Percentiles rank a stretch among this genome's conserved stretches.
phyloP scores from a whole-genome alignment of 23 tunicate genomes.

The Aplidium turbinatum region DNA sequence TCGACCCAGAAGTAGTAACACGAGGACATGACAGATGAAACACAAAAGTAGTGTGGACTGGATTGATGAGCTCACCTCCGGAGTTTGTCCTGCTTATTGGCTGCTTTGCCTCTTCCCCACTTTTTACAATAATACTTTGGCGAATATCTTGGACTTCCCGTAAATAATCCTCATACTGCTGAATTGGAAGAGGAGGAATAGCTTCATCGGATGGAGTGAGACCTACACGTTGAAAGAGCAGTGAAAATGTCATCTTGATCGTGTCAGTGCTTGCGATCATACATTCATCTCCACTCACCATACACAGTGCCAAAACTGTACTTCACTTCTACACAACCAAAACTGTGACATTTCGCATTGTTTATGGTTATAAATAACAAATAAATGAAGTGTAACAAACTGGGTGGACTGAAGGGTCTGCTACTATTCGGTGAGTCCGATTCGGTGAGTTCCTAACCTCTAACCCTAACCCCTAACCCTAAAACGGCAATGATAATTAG shows the following conservation, averaged over 20 bases:
- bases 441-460: too few relatives aligned
- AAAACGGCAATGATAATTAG: too few relatives aligned
- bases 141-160: constrained; percentile 75
- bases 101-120: constrained; percentile 46
- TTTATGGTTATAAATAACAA: neutral
- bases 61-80: constrained; percentile 32
- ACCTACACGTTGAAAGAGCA: neutral
- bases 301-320: too few relatives aligned
- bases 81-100: constrained; percentile 66
- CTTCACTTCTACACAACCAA: too few relatives aligned
- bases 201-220: constrained; percentile 41
- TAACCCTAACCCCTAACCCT: too few relatives aligned
- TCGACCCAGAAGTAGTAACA: too few relatives aligned
- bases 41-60: too few relatives aligned
- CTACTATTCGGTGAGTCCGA: too few relatives aligned
- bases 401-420: too few relatives aligned
- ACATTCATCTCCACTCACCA: too few relatives aligned
- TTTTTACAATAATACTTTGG: constrained; percentile 56
- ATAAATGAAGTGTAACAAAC: neutral
- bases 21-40: too few relatives aligned
- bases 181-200: constrained; percentile 41
- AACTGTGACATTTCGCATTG: too few relatives aligned
- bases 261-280: neutral
- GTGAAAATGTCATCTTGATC: neutral
- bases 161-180: constrained; percentile 70